A percentile compares a stretch with the other conserved stretches of the same genome.
These are phyloP conservation scores for Poeciliopsis infans DNA, from an alignment of 2,797 vertebrate species.

Conservation along the genomic window DNA sequence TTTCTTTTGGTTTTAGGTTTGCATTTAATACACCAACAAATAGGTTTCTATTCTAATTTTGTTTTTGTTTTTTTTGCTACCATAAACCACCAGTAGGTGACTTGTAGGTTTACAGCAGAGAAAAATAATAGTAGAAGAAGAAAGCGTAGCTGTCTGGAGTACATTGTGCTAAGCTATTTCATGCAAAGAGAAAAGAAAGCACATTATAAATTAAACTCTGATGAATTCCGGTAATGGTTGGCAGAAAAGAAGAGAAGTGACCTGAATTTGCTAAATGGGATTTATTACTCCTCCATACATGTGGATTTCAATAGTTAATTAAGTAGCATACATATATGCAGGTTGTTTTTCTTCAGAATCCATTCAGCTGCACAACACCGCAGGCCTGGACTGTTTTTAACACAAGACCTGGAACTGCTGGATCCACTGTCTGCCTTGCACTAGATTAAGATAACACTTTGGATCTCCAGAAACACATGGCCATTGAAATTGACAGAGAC, in stretches of 20 bases:
- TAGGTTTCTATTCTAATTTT: not conserved
- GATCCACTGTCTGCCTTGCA: not conserved
- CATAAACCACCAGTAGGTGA: not conserved
- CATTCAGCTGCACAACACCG: not conserved
- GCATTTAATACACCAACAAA: not conserved
- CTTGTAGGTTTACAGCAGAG: not conserved
- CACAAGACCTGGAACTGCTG: not conserved
- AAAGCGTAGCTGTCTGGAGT: not conserved
- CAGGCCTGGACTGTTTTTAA: not conserved
- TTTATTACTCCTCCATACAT: not conserved
- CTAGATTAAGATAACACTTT: not conserved
- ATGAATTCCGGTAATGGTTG: not conserved
- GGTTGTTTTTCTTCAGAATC: not conserved
- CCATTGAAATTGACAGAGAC: not conserved
- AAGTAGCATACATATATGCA: not conserved
- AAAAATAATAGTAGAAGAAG: not conserved
- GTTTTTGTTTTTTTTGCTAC: not conserved
- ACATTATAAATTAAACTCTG: not conserved
- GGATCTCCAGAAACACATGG: not conserved
- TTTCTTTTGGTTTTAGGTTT: not conserved
- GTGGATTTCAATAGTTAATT: not conserved
- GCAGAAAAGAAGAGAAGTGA: not conserved
- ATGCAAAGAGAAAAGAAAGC: not conserved
- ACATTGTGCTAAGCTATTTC: not conserved
- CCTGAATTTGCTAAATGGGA: not conserved